Percentiles rank a stretch among this genome's conserved stretches.
Conservation (phyloP, 2,113 vertebrate genomes). For the Struthidea cinerea region DNA sequence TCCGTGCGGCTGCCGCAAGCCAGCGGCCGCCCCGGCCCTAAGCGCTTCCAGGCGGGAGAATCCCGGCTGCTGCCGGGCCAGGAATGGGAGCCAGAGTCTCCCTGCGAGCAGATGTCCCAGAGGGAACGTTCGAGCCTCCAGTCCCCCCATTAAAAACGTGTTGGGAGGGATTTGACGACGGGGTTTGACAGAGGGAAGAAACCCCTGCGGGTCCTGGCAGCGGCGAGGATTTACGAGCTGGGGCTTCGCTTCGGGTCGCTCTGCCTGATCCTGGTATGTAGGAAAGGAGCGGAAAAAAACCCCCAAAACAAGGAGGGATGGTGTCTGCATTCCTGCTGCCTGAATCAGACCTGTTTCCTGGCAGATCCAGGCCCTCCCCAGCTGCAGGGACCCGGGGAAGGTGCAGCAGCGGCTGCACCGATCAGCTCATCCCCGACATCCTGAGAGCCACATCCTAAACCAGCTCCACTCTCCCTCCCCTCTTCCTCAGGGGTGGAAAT, state of each 20-base stretch:
- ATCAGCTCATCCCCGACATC: rapidly evolving
- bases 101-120: neutral
- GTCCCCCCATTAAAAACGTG: neutral
- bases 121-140: neutral
- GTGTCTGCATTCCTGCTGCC: neutral
- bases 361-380: neutral
- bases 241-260: neutral
- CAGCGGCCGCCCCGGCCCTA: neutral
- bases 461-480: neutral
- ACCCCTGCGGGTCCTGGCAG: neutral
- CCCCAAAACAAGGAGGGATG: neutral
- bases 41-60: conserved; percentile 4
- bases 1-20: neutral
- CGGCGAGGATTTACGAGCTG: neutral
- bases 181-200: neutral
- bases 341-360: neutral
- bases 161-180: neutral
- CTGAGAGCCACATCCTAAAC: rapidly evolving
- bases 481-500: neutral
- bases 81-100: neutral
- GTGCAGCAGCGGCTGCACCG: neutral
- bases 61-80: neutral
- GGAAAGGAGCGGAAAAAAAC: neutral
- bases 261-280: neutral
- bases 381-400: neutral